These are phyloP conservation scores for Trichacis sp. DNA, from an alignment of 2,888 invertebrate species.

Conservation along the genomic window DNA sequence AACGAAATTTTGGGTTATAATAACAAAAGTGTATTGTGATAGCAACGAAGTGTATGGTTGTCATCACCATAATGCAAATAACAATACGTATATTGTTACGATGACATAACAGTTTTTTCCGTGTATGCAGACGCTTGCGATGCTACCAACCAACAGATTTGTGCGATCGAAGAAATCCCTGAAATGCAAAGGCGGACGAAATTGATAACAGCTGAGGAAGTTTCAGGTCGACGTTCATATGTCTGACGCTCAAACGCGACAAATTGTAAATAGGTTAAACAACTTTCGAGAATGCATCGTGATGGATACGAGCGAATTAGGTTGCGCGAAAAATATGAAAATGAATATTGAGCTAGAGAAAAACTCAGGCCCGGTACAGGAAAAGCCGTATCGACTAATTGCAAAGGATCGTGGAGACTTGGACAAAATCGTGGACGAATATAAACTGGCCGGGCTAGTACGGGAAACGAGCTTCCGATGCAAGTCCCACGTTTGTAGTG, in stretches of 20 bases:
- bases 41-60: no score
- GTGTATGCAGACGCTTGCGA: no score
- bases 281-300: slow-evolving; percentile 23
- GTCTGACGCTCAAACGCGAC: background rate
- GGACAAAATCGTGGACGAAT: slow-evolving; percentile 15
- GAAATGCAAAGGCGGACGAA: no score
- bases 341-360: slow-evolving; percentile 18
- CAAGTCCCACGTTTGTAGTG: slow-evolving; percentile 43
- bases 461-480: slow-evolving; percentile 27
- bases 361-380: background rate
- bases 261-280: slow-evolving; percentile 12
- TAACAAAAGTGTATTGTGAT: no score
- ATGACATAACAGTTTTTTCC: no score
- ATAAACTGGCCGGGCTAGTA: slow-evolving; percentile 15
- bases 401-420: slow-evolving; percentile 15
- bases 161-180: no score
- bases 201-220: no score
- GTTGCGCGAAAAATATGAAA: background rate
- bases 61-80: no score
- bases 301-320: slow-evolving; percentile 13
- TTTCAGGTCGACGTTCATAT: background rate
- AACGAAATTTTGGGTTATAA: no score
- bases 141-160: no score
- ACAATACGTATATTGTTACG: no score
- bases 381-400: slow-evolving; percentile 23